Evolutionary conservation across 37 sponge, comb jelly and placozoan genomes (phyloP).

Genomic region (Hormiphora californensis): DNA sequence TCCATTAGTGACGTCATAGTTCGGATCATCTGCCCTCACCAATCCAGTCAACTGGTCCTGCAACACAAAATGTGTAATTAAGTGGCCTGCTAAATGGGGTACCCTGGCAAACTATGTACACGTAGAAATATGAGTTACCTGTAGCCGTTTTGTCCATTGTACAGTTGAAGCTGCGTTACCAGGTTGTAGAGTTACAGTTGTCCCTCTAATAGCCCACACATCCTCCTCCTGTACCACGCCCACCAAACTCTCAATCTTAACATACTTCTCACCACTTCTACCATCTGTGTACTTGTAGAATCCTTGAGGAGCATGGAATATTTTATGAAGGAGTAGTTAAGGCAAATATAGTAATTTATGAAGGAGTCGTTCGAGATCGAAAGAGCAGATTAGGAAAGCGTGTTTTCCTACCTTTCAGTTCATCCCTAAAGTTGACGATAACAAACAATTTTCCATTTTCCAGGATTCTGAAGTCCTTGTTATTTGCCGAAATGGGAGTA

Average conservation of each 20-base stretch:
- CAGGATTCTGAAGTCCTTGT: neutral
- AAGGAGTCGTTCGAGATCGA: neutral
- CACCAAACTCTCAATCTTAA: neutral
- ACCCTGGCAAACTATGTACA: too few species aligned
- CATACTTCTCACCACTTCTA: neutral
- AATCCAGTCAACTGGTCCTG: neutral
- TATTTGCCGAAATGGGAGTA: neutral
- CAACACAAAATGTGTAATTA: too few species aligned
- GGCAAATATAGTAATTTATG: too few species aligned
- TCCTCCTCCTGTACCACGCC: neutral
- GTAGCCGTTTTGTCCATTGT: too few species aligned
- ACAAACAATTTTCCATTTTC: neutral
- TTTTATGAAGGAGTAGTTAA: too few species aligned
- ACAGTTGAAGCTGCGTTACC: too few species aligned
- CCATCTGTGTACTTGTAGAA: neutral
- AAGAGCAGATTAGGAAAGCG: neutral
- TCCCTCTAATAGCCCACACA: neutral
- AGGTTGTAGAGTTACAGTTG: neutral
- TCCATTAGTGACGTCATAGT: neutral
- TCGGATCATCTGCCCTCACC: neutral
- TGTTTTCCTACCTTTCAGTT: neutral
- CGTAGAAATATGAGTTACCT: too few species aligned
- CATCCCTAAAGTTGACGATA: constrained; percentile 6
- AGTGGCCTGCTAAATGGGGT: too few species aligned
- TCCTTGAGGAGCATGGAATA: too few species aligned